Evolutionary conservation across 2,797 vertebrate genomes (phyloP).

Genomic region (Botia kubotai): DNA sequence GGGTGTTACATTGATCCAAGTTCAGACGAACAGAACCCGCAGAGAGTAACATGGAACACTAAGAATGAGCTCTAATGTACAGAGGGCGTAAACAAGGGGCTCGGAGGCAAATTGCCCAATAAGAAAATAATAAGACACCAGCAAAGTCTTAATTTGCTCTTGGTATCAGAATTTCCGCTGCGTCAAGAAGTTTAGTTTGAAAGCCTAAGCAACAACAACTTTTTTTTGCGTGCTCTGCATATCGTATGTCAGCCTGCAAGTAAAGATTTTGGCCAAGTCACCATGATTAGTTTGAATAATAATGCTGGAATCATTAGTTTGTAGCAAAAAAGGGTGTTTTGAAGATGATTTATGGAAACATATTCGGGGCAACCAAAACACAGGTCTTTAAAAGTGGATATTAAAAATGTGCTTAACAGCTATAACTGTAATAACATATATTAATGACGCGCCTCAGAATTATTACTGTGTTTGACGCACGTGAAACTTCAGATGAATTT

Average conservation of each 20-base stretch:
- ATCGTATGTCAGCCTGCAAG: neutral
- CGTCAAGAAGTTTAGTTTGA: conserved; percentile 5
- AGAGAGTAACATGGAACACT: conserved; percentile 27
- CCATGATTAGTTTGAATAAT: neutral
- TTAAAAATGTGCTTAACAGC: neutral
- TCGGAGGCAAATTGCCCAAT: conserved; percentile 14
- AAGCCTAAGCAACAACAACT: neutral
- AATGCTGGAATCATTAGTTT: neutral
- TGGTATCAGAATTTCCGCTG: neutral
- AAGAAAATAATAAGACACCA: conserved; percentile 33
- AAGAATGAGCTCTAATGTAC: conserved; percentile 37
- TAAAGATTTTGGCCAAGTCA: neutral
- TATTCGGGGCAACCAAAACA: neutral
- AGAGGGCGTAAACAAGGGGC: conserved; percentile 11
- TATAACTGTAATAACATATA: neutral
- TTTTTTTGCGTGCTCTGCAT: neutral
- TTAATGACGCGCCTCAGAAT: neutral
- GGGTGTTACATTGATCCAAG: conserved; percentile 34
- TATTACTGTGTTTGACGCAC: neutral
- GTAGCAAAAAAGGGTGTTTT: neutral
- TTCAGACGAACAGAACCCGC: conserved; percentile 27
- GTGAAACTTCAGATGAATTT: too few species aligned
- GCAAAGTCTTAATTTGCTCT: neutral
- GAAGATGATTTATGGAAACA: conserved; percentile 12
- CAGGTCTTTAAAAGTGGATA: neutral